Percentiles rank a stretch among this genome's conserved stretches.
phyloP scores from a whole-genome alignment of 1,140 invertebrate species.

The Dermatophagoides farinae region DNA sequence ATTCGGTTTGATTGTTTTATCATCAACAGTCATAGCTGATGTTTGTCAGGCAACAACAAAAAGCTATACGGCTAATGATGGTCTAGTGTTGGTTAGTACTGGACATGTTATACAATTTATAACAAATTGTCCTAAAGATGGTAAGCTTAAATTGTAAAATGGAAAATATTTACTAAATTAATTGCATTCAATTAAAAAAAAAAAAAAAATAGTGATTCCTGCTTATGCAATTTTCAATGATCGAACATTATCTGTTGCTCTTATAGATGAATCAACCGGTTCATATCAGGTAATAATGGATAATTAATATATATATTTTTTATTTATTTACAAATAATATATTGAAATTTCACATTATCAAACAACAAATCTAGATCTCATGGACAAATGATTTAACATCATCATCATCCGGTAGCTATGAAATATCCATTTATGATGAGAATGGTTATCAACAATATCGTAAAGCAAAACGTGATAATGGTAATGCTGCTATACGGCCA shows the following conservation, averaged over 20 bases:
- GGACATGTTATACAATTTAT: constrained; percentile 36
- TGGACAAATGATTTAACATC: constrained; percentile 69
- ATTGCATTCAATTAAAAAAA: constrained; percentile 15
- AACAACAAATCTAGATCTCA: constrained; percentile 36
- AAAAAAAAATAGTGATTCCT: constrained; percentile 38
- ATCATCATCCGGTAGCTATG: constrained; percentile 50
- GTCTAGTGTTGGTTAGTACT: constrained; percentile 53
- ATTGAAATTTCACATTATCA: neutral
- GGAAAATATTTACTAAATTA: neutral
- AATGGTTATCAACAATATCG: constrained; percentile 59
- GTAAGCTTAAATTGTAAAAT: constrained; percentile 20
- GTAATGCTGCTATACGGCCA: neutral
- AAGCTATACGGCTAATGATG: constrained; percentile 69
- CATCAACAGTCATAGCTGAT: neutral
- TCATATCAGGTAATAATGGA: neutral
- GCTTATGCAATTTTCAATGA: constrained; percentile 69
- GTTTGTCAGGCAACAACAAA: constrained; percentile 14
- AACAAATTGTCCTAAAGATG: constrained; percentile 29
- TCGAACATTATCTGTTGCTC: constrained; percentile 52
- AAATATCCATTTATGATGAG: constrained; percentile 66
- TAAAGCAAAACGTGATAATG: constrained; percentile 22
- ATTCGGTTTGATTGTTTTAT: constrained; percentile 52
- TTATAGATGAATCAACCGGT: neutral
- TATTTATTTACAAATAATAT: neutral
- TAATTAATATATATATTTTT: too few relatives aligned